phyloP scores from a whole-genome alignment of 2,888 invertebrate genomes.

The Drosophila putrida region DNA sequence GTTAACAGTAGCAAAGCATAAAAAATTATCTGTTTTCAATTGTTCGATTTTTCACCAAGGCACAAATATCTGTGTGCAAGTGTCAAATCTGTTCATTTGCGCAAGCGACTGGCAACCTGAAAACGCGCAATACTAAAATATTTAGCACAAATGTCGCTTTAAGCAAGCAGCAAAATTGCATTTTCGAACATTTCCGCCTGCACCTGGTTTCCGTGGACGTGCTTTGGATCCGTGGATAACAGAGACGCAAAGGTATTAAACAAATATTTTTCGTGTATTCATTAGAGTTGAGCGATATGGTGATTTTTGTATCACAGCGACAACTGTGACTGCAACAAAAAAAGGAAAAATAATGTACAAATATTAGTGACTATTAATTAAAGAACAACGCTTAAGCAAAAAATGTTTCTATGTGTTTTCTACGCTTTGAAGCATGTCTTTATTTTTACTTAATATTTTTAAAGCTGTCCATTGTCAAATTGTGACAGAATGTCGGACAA shows the following conservation, averaged over 20 bases:
- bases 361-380: too few relatives aligned
- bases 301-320: too few relatives aligned
- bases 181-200: constrained; percentile 84
- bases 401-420: too few relatives aligned
- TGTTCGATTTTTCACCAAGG: constrained; percentile 59
- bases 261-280: constrained; percentile 2
- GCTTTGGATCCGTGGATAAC: constrained; percentile 85
- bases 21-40: constrained; percentile 27
- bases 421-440: too few relatives aligned
- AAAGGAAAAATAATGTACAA: too few relatives aligned
- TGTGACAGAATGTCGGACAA: too few relatives aligned
- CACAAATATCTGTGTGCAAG: constrained; percentile 25
- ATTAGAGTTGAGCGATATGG: too few relatives aligned
- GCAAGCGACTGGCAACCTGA: constrained; percentile 26
- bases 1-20: constrained; percentile 13
- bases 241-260: constrained; percentile 85
- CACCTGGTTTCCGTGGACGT: constrained; percentile 84
- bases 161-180: constrained; percentile 83
- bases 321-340: too few relatives aligned
- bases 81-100: constrained; percentile 47
- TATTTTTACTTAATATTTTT: too few relatives aligned
- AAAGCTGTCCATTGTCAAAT: too few relatives aligned
- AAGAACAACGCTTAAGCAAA: too few relatives aligned
- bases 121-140: constrained; percentile 37
- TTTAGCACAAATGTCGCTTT: constrained; percentile 70